A percentile compares a stretch with the other conserved stretches of the same genome.
These are phyloP conservation scores for Aldabrachelys gigantea DNA, from an alignment of 2,113 vertebrate genomes.

Conservation along the genomic window DNA sequence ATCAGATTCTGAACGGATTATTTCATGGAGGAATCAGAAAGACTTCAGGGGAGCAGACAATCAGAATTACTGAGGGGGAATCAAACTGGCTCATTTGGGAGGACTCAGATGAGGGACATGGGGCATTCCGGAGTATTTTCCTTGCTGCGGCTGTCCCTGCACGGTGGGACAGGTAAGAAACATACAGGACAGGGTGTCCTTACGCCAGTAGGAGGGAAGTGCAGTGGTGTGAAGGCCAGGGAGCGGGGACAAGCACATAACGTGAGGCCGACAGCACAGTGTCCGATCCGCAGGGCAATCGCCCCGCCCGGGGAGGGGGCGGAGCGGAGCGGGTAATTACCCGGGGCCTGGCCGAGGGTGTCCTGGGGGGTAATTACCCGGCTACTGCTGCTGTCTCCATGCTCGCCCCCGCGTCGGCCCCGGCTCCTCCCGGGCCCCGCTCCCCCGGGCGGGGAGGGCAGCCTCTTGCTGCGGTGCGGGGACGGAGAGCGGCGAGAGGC, in stretches of 20 bases:
- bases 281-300: too few relatives aligned
- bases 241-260: neutral
- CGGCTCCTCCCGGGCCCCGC: constrained; percentile 6
- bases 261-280: neutral
- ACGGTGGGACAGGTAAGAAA: neutral
- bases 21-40: neutral
- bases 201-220: neutral
- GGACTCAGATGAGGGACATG: neutral
- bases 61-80: neutral
- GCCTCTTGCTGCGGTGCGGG: constrained; percentile 52
- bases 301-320: too few relatives aligned
- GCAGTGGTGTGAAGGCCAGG: neutral
- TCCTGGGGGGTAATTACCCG: constrained; percentile 29
- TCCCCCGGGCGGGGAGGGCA: constrained; percentile 56
- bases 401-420: constrained; percentile 35
- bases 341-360: neutral
- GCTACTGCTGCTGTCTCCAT: constrained; percentile 51
- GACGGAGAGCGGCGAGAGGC: constrained; percentile 60
- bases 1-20: neutral
- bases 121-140: neutral
- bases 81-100: neutral
- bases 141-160: neutral
- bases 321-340: neutral
- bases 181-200: neutral
- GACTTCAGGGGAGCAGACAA: neutral